Evolutionary conservation across 2,888 invertebrate species (phyloP), one percentile per base, ranked within the genome.

Genomic region (Ophion costatus): DNA sequence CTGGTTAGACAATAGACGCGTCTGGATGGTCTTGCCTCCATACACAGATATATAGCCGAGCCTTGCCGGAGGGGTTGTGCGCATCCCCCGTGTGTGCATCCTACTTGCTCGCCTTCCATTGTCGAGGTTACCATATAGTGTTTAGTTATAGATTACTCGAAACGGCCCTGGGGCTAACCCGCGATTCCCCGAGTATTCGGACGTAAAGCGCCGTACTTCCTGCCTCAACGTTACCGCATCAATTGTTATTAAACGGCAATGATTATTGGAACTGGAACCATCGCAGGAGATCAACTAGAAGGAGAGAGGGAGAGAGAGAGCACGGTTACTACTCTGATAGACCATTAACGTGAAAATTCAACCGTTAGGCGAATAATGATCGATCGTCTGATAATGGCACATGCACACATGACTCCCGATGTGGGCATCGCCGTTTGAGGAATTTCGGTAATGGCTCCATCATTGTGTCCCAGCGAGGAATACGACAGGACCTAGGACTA

Each of bases 191-290:
- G 81, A 69, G 79, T 80, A 86, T 86, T 75, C 75, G 88, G 82
- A 86, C 87, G 89, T 88, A 90, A 90, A 91, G 89, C 88, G 87
- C 82, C 83, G 89, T 90, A 90, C 91, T 92, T 92, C 91, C 92
- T 89, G 81, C 71, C 67, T 56, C 88, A 51, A 87, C 85, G 85
- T 82, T 85, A 66, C 76, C 89, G 90, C 93, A 92, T 93, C 92
- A 92, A 93, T 93, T 92, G 92, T 92, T 92, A 93, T 93, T 92
- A 93, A 91, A 90, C 90, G 89, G 87, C 91, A 80, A 91, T 91
- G 92, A 92, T 93, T 92, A 93, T 93, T 91, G 91, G 88, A 88
- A 82, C 88, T 89, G 29, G 80, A 81, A 74, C 67, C 71, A 77
- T 67, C 61, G 56, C 67, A 22, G 64, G 51, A 38, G 70, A 61